phyloP scores from a whole-genome alignment of 2,797 vertebrate species.

The Apodemus agrarius region DNA sequence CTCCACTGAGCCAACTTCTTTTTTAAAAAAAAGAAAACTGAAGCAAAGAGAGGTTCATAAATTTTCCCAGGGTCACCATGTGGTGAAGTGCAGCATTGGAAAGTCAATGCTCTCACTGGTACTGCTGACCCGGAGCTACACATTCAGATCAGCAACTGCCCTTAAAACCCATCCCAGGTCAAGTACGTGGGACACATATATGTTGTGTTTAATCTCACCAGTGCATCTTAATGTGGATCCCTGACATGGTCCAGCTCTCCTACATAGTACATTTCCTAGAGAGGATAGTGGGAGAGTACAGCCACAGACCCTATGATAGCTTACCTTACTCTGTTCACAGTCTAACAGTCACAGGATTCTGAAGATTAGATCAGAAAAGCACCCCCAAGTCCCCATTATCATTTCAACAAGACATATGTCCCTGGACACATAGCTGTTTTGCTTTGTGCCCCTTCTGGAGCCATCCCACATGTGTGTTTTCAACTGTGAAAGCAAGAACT shows the following conservation, averaged over 20 bases:
- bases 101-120: neutral
- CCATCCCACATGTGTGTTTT: neutral
- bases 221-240: constrained; percentile 1
- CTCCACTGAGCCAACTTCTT: neutral
- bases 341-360: neutral
- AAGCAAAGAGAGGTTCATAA: neutral
- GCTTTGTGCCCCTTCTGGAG: neutral
- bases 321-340: neutral
- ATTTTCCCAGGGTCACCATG: neutral
- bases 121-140: neutral
- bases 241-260: neutral
- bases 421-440: neutral
- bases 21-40: neutral
- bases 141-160: neutral
- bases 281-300: neutral
- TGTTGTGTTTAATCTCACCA: neutral
- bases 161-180: neutral
- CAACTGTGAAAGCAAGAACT: neutral
- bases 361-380: neutral
- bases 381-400: neutral
- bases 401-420: neutral
- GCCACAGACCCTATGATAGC: neutral
- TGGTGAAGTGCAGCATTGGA: neutral
- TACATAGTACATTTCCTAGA: neutral
- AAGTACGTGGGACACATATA: neutral